These are phyloP conservation scores for Jaculus jaculus DNA, from an alignment of 2,113 vertebrate genomes.

Conservation along the genomic window DNA sequence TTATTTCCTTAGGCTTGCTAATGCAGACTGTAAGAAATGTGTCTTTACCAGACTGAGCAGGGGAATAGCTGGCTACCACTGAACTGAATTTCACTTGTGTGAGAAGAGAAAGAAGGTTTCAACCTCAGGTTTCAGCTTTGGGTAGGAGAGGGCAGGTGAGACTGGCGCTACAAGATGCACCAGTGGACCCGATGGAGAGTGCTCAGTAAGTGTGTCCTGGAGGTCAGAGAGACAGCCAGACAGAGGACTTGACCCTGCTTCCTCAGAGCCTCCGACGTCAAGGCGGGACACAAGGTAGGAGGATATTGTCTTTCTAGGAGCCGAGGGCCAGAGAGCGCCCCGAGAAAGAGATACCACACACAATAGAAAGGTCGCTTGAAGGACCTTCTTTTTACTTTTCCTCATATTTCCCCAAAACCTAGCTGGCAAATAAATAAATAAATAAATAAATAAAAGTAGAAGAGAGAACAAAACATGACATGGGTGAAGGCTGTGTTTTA, in stretches of 20 bases:
- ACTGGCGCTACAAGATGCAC: accelerated
- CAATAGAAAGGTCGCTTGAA: not conserved
- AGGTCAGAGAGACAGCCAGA: accelerated
- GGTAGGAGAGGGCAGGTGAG: not conserved
- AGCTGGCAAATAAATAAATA: too few species aligned
- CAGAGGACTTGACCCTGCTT: not conserved
- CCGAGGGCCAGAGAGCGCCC: not conserved
- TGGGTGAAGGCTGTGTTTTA: too few species aligned
- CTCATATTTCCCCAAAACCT: not conserved
- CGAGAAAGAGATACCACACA: too few species aligned
- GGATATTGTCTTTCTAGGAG: not conserved
- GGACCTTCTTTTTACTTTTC: not conserved
- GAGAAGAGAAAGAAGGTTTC: not conserved
- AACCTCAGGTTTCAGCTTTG: not conserved
- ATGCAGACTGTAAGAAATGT: accelerated
- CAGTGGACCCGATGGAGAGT: not conserved
- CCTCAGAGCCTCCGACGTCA: not conserved
- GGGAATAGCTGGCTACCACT: too few species aligned
- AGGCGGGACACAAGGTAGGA: too few species aligned
- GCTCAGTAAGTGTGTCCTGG: not conserved
- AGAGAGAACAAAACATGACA: not conserved
- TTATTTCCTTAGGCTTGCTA: not conserved
- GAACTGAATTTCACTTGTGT: not conserved
- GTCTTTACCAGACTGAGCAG: too few species aligned
- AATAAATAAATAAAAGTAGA: not conserved